phyloP scores from a whole-genome alignment of 2,797 vertebrate genomes.

The Rhynchonycteris naso region DNA sequence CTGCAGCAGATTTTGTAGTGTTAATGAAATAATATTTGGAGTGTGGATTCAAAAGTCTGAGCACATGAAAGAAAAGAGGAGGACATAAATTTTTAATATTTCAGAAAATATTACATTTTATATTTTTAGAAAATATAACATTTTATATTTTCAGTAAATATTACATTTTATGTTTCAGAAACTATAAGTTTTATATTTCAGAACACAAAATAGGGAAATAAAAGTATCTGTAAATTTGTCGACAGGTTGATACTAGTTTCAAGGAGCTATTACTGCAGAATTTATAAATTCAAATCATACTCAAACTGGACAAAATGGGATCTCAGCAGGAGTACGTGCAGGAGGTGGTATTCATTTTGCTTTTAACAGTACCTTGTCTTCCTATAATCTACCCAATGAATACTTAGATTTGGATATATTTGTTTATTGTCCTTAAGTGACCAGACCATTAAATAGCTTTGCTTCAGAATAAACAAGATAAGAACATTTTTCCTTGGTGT shows the following conservation, averaged over 20 bases:
- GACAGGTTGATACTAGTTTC: not conserved
- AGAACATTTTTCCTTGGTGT: not conserved
- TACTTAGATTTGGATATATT: not conserved
- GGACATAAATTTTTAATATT: constrained; percentile 12
- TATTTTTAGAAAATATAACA: not conserved
- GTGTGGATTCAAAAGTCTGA: not conserved
- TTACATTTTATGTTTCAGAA: not conserved
- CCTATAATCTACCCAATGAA: not conserved
- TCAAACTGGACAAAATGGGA: not conserved
- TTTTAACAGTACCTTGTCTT: not conserved
- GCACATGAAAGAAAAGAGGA: not conserved
- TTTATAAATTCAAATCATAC: not conserved
- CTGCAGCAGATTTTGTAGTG: not conserved
- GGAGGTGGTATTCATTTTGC: not conserved
- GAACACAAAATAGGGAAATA: not conserved
- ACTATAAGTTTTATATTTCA: constrained; percentile 16
- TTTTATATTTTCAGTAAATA: not conserved
- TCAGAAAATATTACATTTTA: not conserved
- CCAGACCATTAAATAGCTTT: not conserved
- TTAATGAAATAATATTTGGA: not conserved
- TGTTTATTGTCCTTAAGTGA: not conserved
- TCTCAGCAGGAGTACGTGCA: not conserved
- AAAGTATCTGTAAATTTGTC: not conserved
- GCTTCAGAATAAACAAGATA: not conserved
- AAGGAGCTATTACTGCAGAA: not conserved